phyloP scores from a whole-genome alignment of 2,888 invertebrate species.

The Pherbina coryleti region DNA sequence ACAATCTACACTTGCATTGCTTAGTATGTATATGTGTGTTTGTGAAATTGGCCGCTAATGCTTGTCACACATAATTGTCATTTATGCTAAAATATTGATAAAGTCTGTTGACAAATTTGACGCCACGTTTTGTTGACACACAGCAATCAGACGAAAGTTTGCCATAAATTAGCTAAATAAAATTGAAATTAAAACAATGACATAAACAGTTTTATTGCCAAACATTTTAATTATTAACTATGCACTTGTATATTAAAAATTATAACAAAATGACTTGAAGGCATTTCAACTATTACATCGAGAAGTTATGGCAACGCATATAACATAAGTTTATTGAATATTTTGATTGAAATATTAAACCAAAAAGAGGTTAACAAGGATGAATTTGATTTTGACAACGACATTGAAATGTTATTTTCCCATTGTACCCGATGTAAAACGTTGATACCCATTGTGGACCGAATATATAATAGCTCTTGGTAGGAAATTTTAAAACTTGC shows the following conservation, averaged over 20 bases:
- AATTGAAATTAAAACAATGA: not conserved
- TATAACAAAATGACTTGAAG: not conserved
- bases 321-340: not conserved
- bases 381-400: no score
- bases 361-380: not conserved
- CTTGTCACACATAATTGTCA: slow-evolving; percentile 2
- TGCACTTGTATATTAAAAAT: not conserved
- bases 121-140: not conserved
- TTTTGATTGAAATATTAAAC: no score
- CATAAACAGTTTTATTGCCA: not conserved
- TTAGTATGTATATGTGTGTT: not conserved
- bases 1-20: not conserved
- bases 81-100: slow-evolving; percentile 24
- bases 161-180: not conserved
- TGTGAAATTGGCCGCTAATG: not conserved
- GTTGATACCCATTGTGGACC: no score
- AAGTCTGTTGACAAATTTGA: not conserved
- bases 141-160: not conserved
- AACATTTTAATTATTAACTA: not conserved
- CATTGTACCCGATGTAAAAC: no score
- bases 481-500: no score
- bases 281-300: not conserved
- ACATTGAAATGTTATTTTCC: no score
- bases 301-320: not conserved
- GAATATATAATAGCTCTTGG: no score